phyloP scores from a whole-genome alignment of 2,797 vertebrate genomes.

The Perodicticus potto region DNA sequence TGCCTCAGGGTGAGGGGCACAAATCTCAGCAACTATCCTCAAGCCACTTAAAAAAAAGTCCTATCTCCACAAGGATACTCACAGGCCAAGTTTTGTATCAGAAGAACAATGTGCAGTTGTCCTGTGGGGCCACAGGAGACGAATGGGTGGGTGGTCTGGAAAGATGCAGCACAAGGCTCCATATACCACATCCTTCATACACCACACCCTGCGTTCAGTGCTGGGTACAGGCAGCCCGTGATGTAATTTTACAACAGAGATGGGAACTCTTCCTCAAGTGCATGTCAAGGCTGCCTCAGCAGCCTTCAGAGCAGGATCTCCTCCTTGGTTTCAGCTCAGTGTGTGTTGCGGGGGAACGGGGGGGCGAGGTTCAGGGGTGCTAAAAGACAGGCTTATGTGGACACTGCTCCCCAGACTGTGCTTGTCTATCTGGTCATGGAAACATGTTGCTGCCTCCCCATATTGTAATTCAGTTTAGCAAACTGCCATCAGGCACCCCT shows the following conservation, averaged over 20 bases:
- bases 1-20: neutral
- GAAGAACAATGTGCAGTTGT: neutral
- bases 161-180: neutral
- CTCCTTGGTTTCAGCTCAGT: neutral
- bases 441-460: neutral
- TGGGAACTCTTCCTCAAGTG: neutral
- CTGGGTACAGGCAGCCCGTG: neutral
- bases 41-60: neutral
- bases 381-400: neutral
- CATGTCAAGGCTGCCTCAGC: neutral
- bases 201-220: neutral
- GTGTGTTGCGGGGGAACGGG: no score
- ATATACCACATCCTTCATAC: no score
- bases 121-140: neutral
- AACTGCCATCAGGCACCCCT: neutral
- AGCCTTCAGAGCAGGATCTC: neutral
- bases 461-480: neutral
- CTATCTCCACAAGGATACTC: neutral
- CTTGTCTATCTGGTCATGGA: neutral
- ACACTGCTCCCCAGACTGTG: neutral
- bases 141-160: neutral
- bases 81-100: conserved; percentile 2
- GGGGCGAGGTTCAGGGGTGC: neutral
- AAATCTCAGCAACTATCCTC: neutral
- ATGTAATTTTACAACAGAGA: neutral